These are phyloP conservation scores for Oenanthe melanoleuca DNA, from an alignment of 2,113 vertebrate species.

Conservation along the genomic window DNA sequence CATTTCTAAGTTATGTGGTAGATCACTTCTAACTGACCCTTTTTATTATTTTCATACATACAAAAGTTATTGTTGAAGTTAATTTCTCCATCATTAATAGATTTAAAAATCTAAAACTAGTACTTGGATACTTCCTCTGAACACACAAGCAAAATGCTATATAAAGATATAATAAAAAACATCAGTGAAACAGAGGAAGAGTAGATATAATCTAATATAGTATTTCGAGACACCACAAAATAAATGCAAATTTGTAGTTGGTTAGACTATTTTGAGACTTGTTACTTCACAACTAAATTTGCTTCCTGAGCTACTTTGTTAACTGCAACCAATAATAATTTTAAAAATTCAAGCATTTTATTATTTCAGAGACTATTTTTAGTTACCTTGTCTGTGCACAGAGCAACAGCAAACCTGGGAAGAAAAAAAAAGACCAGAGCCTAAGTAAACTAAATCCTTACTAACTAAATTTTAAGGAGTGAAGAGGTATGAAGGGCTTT, in stretches of 20 bases:
- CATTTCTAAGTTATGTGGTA: fast-evolving
- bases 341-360: fast-evolving
- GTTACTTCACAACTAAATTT: fast-evolving
- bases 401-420: fast-evolving
- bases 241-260: fast-evolving
- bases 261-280: not conserved
- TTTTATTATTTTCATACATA: not conserved
- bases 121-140: not conserved
- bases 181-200: not conserved
- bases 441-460: fast-evolving
- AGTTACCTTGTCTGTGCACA: fast-evolving
- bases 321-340: fast-evolving
- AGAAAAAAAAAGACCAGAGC: fast-evolving
- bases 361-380: not conserved
- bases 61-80: fast-evolving
- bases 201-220: fast-evolving
- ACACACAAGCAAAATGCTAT: fast-evolving
- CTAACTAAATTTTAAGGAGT: fast-evolving
- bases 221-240: fast-evolving
- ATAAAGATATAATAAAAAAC: fast-evolving
- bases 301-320: fast-evolving
- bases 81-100: not conserved
- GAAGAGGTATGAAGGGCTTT: not conserved
- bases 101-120: not conserved
- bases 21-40: fast-evolving